Evolutionary conservation across 2,888 invertebrate genomes (phyloP).

Genomic region (Alitta virens): DNA sequence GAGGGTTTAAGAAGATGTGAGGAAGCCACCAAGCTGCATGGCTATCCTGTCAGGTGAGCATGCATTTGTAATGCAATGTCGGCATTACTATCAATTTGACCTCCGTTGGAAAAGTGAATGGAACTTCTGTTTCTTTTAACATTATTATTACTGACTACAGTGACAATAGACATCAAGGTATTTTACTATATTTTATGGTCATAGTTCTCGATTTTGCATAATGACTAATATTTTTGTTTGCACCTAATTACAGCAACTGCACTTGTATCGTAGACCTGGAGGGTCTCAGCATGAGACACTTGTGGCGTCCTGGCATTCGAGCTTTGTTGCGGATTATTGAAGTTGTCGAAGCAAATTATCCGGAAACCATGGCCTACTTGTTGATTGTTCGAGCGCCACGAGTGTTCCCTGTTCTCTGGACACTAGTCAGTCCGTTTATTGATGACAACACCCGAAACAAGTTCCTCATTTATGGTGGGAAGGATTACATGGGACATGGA

Average conservation of each 20-base stretch:
- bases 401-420: constrained; percentile 94
- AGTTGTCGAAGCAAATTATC: constrained; percentile 90
- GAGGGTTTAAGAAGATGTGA: constrained; percentile 84
- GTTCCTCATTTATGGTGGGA: constrained; percentile 87
- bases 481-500: constrained; percentile 78
- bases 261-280: constrained; percentile 87
- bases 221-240: too few species aligned
- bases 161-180: too few species aligned
- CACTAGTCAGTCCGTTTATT: constrained; percentile 90
- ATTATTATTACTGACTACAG: too few species aligned
- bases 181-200: too few species aligned
- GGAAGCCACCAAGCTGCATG: constrained; percentile 78
- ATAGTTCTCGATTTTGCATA: too few species aligned
- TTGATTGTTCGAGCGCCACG: constrained; percentile 87
- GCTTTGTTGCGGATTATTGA: constrained; percentile 69
- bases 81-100: too few species aligned
- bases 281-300: constrained; percentile 89
- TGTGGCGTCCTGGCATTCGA: constrained; percentile 88
- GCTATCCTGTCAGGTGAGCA: constrained; percentile 69
- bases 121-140: too few species aligned
- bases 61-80: too few species aligned
- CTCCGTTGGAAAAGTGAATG: too few species aligned
- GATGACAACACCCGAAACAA: constrained; percentile 90
- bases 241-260: constrained; percentile 69
- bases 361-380: constrained; percentile 89